Conservation (phyloP, 2,113 vertebrate genomes). For the Mungos mungo region DNA sequence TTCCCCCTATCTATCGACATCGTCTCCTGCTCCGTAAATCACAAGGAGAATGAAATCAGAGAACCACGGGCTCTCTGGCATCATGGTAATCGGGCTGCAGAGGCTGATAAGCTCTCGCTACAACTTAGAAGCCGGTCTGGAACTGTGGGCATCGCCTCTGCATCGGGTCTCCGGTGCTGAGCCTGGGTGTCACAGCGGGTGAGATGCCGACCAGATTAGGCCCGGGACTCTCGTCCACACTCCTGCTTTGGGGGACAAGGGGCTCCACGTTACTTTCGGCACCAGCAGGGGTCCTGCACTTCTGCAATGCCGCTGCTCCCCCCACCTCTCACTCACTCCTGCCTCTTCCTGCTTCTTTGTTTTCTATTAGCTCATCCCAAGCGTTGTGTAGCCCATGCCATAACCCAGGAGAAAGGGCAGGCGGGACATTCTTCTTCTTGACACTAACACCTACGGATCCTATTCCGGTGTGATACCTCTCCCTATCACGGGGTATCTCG, state of each 20-base stretch:
- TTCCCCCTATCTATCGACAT: not conserved
- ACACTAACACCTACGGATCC: conserved; percentile 83
- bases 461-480: conserved; percentile 74
- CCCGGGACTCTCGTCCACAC: conserved; percentile 12
- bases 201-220: conserved; percentile 50
- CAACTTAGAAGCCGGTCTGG: conserved; percentile 4
- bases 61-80: not conserved
- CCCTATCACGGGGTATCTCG: conserved; percentile 73
- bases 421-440: conserved; percentile 84
- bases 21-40: conserved; percentile 27
- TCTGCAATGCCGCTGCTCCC: not conserved
- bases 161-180: conserved; percentile 27
- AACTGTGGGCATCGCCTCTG: conserved; percentile 27
- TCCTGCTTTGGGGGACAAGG: conserved; percentile 45
- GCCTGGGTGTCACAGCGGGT: conserved; percentile 6
- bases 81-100: not conserved
- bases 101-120: conserved; percentile 25
- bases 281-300: conserved; percentile 50
- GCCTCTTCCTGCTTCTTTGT: conserved; percentile 77
- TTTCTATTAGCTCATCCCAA: conserved; percentile 80
- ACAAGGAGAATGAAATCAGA: not conserved
- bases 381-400: conserved; percentile 80
- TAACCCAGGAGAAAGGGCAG: conserved; percentile 83
- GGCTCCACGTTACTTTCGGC: conserved; percentile 31
- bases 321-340: not conserved